Evolutionary conservation across 2,888 invertebrate genomes (phyloP).

Genomic region (Sarcophaga caerulescens): DNA sequence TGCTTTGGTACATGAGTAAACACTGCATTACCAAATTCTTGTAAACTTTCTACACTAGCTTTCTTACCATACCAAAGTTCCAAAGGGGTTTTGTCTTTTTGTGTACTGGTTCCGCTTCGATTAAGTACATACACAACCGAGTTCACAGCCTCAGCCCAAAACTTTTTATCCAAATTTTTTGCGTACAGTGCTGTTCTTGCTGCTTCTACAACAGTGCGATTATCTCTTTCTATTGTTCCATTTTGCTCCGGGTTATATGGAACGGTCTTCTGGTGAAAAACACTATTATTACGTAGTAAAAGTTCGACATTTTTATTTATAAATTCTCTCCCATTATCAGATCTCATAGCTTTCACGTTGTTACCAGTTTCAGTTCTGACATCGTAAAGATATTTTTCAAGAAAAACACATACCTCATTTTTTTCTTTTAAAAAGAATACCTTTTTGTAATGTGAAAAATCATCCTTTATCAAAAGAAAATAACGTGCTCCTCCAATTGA

Average conservation of each 20-base stretch:
- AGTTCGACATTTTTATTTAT: constrained; percentile 41
- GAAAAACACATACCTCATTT: constrained; percentile 11
- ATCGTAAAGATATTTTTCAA: constrained; percentile 36
- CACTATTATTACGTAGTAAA: constrained; percentile 26
- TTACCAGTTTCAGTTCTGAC: constrained; percentile 41
- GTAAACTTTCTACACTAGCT: constrained; percentile 27
- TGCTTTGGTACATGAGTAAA: constrained; percentile 47
- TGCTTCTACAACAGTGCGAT: constrained; percentile 68
- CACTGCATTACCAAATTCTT: constrained; percentile 35
- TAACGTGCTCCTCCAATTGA: constrained; percentile 33
- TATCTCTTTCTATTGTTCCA: constrained; percentile 49
- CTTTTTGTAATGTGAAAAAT: constrained; percentile 31
- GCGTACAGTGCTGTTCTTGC: constrained; percentile 64
- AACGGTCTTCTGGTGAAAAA: constrained; percentile 38
- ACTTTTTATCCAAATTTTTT: constrained; percentile 38
- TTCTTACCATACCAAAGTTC: constrained; percentile 34
- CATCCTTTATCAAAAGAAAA: constrained; percentile 37
- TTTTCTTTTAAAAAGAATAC: constrained; percentile 50
- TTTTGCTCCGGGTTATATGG: constrained; percentile 48
- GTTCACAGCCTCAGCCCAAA: constrained; percentile 68
- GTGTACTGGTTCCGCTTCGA: neutral
- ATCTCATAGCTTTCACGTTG: constrained; percentile 17
- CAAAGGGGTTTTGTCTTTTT: constrained; percentile 72
- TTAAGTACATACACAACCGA: constrained; percentile 66
- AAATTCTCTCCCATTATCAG: constrained; percentile 43